Base-by-base conservation (phyloP, 2,797 vertebrate species). In the Sebastes goodei region DNA sequence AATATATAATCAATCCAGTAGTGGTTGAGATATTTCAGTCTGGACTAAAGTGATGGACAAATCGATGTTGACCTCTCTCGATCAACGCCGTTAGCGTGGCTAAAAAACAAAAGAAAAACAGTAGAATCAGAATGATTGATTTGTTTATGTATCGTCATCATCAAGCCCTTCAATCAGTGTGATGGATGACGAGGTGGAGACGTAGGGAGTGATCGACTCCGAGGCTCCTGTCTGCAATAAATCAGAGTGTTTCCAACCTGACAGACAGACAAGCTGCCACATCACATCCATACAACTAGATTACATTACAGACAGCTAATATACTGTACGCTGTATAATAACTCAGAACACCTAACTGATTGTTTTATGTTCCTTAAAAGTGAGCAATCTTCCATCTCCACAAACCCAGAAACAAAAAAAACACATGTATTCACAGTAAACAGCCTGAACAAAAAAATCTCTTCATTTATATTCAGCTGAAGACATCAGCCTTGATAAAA, bases 401-500 rank as follows among this genome's bases (percentile, higher is more conserved):
- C 38, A 75, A 66, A 49, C 14, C 17, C 62, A 33, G 46, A 5
- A 20, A 17, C 14, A 20, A 17, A 7, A 49, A 49, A 46, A 46
- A 55, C 23, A 61, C 25, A 52, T 52, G 46, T 5, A 57, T n/a
- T 30, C 4, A 55, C 21, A 35, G 49, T 7, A 25, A 69, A 29
- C 30, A 42, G 30, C 20, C 59, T 12, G 55, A 52, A 63, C 49
- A 46, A 46, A 46, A 15, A 65, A 33, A 71, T 1, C 1, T 56
- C n/a, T 57, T 74, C n/a, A 70, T 85, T 87, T 55, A 80, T 60
- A 72, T 86, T 82, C 78, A 76, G 25, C 10, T 4, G 32, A 29
- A 53, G 53, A 33, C 29, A 0, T 15, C 2, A 3, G 7, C 66
- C 62, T 10, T 61, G 12, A 69, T 69, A 30, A 70, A 81, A 81